Percentiles rank a stretch among this genome's conserved stretches.
Conservation (phyloP, 2,113 vertebrate species). For the Falco punctatus region DNA sequence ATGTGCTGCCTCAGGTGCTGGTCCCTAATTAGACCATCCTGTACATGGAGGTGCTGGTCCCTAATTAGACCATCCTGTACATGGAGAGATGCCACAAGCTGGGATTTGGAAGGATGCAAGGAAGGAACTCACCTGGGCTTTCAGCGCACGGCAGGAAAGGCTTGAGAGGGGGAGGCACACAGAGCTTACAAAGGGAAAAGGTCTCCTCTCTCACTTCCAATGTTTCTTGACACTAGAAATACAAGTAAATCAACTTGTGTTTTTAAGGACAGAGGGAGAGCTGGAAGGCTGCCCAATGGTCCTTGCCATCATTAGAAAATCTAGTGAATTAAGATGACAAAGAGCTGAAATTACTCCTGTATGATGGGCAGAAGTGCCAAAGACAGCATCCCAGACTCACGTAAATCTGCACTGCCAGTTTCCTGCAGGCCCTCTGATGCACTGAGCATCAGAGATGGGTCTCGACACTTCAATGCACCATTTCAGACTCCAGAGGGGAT, state of each 20-base stretch:
- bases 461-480: not conserved
- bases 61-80: not conserved
- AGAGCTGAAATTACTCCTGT: not conserved
- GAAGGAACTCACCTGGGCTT: not conserved
- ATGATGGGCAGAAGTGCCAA: not conserved
- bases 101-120: not conserved
- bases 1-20: not conserved
- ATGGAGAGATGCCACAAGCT: not conserved
- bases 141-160: not conserved
- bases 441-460: not conserved
- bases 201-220: not conserved
- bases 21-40: not conserved
- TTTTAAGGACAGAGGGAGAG: not conserved
- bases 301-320: not conserved
- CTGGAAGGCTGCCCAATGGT: not conserved
- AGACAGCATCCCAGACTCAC: not conserved
- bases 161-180: not conserved
- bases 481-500: not conserved
- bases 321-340: not conserved
- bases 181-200: not conserved
- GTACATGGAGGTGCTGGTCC: not conserved
- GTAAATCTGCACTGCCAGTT: not conserved
- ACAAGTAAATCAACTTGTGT: not conserved
- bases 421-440: not conserved
- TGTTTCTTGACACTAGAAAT: not conserved